phyloP scores from a whole-genome alignment of 2,797 vertebrate genomes.

The Cottoperca gobio region DNA sequence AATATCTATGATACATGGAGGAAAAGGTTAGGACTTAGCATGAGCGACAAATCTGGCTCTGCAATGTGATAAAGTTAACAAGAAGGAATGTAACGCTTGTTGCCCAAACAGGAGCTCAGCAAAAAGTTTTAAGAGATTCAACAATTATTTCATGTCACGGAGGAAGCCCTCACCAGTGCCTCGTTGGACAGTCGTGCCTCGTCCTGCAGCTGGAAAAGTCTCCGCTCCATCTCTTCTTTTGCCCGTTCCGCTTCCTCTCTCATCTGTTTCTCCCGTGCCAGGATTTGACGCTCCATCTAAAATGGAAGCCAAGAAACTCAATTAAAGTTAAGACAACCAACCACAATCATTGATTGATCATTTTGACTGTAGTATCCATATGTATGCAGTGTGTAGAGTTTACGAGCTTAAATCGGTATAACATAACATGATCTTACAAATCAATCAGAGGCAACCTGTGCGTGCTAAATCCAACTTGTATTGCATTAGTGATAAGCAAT shows the following conservation, averaged over 20 bases:
- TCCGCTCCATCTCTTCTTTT: slow-evolving; percentile 93
- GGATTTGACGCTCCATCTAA: slow-evolving; percentile 94
- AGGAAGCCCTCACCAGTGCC: slow-evolving; percentile 86
- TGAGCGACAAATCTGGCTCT: background rate
- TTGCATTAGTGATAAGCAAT: no score
- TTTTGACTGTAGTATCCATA: background rate
- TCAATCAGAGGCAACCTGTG: no score
- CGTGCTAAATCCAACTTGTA: no score
- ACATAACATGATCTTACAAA: no score
- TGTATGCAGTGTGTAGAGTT: no score
- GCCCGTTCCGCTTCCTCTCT: slow-evolving; percentile 93
- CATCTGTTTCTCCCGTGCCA: slow-evolving; percentile 93
- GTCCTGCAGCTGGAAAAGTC: slow-evolving; percentile 94
- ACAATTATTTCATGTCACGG: background rate
- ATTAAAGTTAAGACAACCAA: background rate
- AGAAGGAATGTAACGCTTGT: background rate
- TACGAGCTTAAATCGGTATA: no score
- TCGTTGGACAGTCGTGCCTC: slow-evolving; percentile 93
- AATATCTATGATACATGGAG: background rate
- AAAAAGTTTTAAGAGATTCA: background rate
- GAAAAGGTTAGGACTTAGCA: background rate
- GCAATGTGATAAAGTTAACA: background rate
- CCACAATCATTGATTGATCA: background rate
- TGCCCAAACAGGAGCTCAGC: background rate
- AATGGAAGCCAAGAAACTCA: background rate